Evolutionary conservation across 1,140 invertebrate genomes (phyloP).

Genomic region (Aphelenchoides besseyi): DNA sequence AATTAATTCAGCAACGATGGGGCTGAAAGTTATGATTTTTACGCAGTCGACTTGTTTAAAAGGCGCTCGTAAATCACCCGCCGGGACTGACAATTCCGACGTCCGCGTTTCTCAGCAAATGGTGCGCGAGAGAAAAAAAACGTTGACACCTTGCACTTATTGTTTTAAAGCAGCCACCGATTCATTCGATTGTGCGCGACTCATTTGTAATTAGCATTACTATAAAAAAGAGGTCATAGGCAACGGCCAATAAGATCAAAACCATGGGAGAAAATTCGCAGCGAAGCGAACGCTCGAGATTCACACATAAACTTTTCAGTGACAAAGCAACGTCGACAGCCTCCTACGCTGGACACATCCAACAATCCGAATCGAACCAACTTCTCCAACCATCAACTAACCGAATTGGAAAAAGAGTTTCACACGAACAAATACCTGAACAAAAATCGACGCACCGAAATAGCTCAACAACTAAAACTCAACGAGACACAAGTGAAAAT

Average conservation of each 20-base stretch:
- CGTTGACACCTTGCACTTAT: not conserved
- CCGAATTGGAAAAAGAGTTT: constrained; percentile 86
- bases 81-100: not conserved
- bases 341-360: constrained; percentile 24
- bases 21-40: not conserved
- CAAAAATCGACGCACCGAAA: constrained; percentile 89
- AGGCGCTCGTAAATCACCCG: constrained; percentile 27
- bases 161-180: not conserved
- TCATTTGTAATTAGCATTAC: no score
- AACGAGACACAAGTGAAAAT: constrained; percentile 83
- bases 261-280: no score
- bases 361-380: constrained; percentile 45
- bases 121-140: not conserved
- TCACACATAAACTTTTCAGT: no score
- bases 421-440: constrained; percentile 99
- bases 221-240: no score
- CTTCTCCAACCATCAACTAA: constrained; percentile 75
- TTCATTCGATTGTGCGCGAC: not conserved
- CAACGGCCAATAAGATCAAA: no score
- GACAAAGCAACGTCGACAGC: constrained; percentile 31
- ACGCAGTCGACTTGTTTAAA: constrained; percentile 2
- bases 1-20: constrained; percentile 12
- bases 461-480: constrained; percentile 86
- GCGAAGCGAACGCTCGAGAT: no score
- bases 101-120: not conserved